Base-by-base conservation (phyloP, 2,113 vertebrate genomes). In the Podarcis muralis region DNA sequence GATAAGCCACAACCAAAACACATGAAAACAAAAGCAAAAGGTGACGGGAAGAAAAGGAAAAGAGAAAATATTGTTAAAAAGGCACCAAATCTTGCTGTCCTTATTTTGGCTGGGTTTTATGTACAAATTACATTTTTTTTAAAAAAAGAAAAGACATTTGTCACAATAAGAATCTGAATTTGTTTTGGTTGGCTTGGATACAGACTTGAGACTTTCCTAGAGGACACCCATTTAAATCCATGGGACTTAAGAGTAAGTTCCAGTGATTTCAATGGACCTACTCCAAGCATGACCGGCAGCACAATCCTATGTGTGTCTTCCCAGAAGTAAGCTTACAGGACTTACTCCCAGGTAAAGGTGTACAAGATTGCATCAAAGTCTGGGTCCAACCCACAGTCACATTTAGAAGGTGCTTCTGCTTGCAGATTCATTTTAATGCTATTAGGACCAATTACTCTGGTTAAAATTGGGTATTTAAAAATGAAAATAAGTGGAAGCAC, bases 31-130 rank as follows among this genome's bases (percentile, higher is more conserved):
- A 97, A 97, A 97, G 96, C 95, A 97, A 97, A 97, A 97, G 96
- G 97, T 97, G 97, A 97, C 94, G 97, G 97, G 97, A 97, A 97
- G 97, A 98, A 97, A 97, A 98, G 97, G 98, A 96, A 98, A 95
- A 98, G 97, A 98, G 96, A 98, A 97, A 97, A 97, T 94, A 97
- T 94, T 96, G 98, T 99, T 99, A 99, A 97, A 97, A 96, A 94
- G 95, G 93, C 95, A 97, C 93, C 94, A 96, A 97, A 86, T 94
- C 82, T 94, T 75, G 23, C 81, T 75, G 11, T 80, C 83, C 80
- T 75, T 27, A 90, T 48, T 83, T 91, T 72, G 62, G 93, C 92
- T 94, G 95, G 93, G 88, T 27, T 93, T 95, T 90, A 92, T 59
- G 35, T 91, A 93, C 82, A 92, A 85, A 92, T 92, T 66, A 87